Evolutionary conservation across 2,888 invertebrate genomes (phyloP), one percentile per base, ranked within the genome.

Genomic region (Patella caerulea): DNA sequence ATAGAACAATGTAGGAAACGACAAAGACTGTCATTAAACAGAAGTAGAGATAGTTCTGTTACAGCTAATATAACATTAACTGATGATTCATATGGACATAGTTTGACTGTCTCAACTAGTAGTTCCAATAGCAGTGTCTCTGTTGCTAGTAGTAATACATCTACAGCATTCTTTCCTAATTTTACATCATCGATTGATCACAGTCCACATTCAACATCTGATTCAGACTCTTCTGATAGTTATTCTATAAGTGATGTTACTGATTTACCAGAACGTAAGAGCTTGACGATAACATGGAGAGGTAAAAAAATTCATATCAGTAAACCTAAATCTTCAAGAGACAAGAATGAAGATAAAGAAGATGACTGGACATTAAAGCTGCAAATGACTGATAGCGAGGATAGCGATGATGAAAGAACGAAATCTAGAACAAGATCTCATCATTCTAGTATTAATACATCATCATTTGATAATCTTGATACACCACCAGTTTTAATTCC

Each of bases 261-360:
- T 19, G 65, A 65, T 24, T 19, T 65, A 19, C 65, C 65, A 24
- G 19, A 65, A 24, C 19, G 65, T 17, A 76, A 76, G 59, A 71
- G 71, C 12, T 56, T 76, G 72, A 76, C 76, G n/a, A 76, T 76
- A 19, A 71, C 71, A 34, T 76, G 76, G 76, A 76, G 55, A 45
- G 76, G 76, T 9, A 71, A 56, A 55, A 76, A 76, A 19, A 71
- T 76, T 1, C 65, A 65, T 24, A 65, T 65, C 65, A 24, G 12
- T 24, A 65, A 65, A 9, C 65, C 59, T 54, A 69, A 70, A 75
- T 75, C 19, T 70, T 69, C 19, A 75, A 75, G 69, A 70, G 55
- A 69, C 29, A 70, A 11, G 53, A 76, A 24, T 19, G 56, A 29
- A n/a, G 71, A 53, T 17, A 56, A 71, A n/a, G 72, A 56, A n/a